phyloP scores from a whole-genome alignment of 92 coral and sea anemone genomes.

The Zoanthus solanderi region DNA sequence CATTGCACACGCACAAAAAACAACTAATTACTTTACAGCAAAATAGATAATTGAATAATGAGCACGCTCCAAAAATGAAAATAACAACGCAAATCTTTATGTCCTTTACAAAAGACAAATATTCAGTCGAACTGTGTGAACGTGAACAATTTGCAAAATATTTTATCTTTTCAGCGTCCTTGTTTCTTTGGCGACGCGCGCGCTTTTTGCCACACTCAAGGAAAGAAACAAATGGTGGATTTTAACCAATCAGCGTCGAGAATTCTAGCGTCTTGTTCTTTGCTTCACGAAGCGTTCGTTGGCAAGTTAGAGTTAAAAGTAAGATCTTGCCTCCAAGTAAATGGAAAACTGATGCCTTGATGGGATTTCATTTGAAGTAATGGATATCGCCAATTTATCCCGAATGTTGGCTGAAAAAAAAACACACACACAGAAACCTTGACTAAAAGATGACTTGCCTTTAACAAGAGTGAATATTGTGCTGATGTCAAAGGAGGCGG shows the following conservation, averaged over 20 bases:
- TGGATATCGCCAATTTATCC: background rate
- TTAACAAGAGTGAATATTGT: background rate
- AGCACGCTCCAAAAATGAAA: too few relatives aligned
- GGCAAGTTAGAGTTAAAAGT: slow-evolving; percentile 31
- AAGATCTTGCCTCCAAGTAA: background rate
- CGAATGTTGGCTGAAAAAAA: background rate
- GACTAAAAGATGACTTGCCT: background rate
- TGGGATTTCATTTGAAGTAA: background rate
- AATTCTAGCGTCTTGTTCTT: slow-evolving; percentile 83
- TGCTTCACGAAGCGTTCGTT: slow-evolving; percentile 67
- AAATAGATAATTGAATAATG: too few relatives aligned
- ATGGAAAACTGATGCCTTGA: background rate
- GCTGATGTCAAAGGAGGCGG: slow-evolving; percentile 45
- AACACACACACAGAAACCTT: background rate
- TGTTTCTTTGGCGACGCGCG: slow-evolving; percentile 66
- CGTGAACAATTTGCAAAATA: too few relatives aligned
- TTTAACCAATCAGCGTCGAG: slow-evolving; percentile 76
- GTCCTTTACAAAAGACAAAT: too few relatives aligned
- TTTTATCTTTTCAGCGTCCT: background rate
- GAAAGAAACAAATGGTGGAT: slow-evolving; percentile 65
- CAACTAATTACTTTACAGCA: too few relatives aligned
- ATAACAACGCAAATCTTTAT: too few relatives aligned
- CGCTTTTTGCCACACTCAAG: slow-evolving; percentile 67
- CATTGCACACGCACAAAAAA: too few relatives aligned
- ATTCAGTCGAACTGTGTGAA: too few relatives aligned